Evolutionary conservation across 2,113 vertebrate genomes (phyloP), one percentile per base, ranked within the genome.

Genomic region (Syngnathus scovelli): DNA sequence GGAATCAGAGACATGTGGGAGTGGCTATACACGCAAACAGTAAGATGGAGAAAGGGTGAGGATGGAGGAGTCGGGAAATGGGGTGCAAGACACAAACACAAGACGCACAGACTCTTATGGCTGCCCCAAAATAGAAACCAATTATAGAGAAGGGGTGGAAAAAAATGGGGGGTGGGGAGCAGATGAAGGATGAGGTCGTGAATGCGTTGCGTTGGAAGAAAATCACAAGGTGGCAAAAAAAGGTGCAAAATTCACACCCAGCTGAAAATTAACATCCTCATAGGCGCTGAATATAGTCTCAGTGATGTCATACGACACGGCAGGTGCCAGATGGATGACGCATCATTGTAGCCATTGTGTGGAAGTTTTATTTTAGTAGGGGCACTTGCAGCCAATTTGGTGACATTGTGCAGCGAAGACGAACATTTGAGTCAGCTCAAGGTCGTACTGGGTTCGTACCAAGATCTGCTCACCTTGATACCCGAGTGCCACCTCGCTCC

Each of bases 51-150:
- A 74, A 62, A 81, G 81, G 79, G 72, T 87, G 83, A 82, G 61
- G 75, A 83, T 81, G 72, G 81, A 93, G 90, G 87, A 93, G 90
- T 91, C 88, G 91, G 92, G 88, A 92, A 88, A 87, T 76, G 79
- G 88, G 85, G 86, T 89, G 90, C 72, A 85, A 92, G 87, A 90
- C 87, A 87, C 88, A 89, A 90, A 91, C 89, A 90, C 87, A 81
- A 85, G 88, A 90, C 86, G 89, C 85, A 81, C 62, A 78, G 86
- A 91, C 88, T 90, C 90, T 91, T 90, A 89, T 87, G 87, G 88
- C 71, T 19, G 81, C 81, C 89, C 80, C 83, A 87, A 92, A 92
- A 92, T 92, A 92, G 90, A 92, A 92, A 90, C 90, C 90, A 92
- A 92, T 92, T 92, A 92, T 86, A 89, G 88, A 88, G 71, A 73